Conservation (phyloP, 2,888 invertebrate genomes). For the Lapara coniferarum region DNA sequence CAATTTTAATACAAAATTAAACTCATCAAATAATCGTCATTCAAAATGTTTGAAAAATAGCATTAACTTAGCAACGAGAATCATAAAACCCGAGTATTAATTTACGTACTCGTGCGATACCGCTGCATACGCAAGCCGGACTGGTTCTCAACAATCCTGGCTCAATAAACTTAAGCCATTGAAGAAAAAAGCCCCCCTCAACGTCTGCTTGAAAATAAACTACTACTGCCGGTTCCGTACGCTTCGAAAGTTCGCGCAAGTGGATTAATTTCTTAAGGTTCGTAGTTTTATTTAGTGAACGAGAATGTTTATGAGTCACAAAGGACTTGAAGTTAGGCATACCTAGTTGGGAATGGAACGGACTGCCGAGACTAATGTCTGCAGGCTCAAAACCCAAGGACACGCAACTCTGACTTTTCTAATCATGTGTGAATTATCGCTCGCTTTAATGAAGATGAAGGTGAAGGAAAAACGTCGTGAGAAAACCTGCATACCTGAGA, state of each 20-base stretch:
- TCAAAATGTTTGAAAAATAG: neutral
- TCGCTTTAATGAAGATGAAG: no score
- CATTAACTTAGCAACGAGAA: neutral
- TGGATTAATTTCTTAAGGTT: conserved; percentile 20
- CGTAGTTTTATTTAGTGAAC: neutral
- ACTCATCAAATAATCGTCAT: no score
- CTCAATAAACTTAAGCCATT: conserved; percentile 21
- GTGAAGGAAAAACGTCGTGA: no score
- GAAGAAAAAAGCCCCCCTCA: neutral
- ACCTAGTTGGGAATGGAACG: no score
- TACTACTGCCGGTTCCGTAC: conserved; percentile 7
- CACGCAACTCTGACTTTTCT: no score
- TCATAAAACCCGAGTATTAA: neutral
- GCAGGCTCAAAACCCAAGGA: no score
- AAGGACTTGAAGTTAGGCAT: no score
- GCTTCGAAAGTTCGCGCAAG: neutral
- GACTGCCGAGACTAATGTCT: no score
- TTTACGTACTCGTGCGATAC: conserved; percentile 13
- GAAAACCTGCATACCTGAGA: no score
- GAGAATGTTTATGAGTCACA: neutral
- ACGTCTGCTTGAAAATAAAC: conserved; percentile 15
- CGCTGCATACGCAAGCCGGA: conserved; percentile 4
- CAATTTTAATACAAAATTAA: no score
- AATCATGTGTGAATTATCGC: no score
- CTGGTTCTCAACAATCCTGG: conserved; percentile 2